These are phyloP conservation scores for Montipora capricornis DNA, from an alignment of 64 coral and sea anemone genomes.

Conservation along the genomic window DNA sequence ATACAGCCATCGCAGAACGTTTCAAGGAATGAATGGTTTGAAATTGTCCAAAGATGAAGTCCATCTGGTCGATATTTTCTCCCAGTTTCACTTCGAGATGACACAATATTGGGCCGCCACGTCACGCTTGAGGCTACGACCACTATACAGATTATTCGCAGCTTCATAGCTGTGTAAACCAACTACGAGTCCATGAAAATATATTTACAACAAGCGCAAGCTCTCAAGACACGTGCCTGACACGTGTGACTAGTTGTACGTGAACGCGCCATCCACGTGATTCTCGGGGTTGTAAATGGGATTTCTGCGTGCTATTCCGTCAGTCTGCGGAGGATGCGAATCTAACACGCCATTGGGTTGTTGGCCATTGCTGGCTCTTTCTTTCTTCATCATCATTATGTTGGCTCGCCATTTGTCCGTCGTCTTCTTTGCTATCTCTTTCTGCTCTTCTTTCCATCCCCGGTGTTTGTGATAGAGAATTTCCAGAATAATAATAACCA, in stretches of 20 bases:
- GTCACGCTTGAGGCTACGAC: too few relatives aligned
- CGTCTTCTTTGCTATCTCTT: conserved; percentile 88
- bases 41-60: too few relatives aligned
- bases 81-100: too few relatives aligned
- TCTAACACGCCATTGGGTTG: conserved; percentile 79
- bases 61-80: too few relatives aligned
- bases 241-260: conserved; percentile 59
- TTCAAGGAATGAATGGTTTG: too few relatives aligned
- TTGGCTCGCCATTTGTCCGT: conserved; percentile 97
- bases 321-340: conserved; percentile 18
- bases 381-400: conserved; percentile 92
- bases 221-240: too few relatives aligned
- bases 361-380: conserved; percentile 46
- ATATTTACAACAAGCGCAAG: background rate
- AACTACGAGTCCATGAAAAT: background rate
- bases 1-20: too few relatives aligned
- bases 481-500: conserved; percentile 96
- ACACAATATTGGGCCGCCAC: too few relatives aligned
- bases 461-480: conserved; percentile 99
- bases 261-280: conserved; percentile 73
- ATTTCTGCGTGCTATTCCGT: conserved; percentile 85
- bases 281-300: conserved; percentile 94
- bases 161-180: background rate
- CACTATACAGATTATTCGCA: background rate
- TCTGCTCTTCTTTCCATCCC: conserved; percentile 94